A percentile compares a stretch with the other conserved stretches of the same genome.
Conservation (phyloP, 1,140 invertebrate genomes). For the Leptoteleia sp. region DNA sequence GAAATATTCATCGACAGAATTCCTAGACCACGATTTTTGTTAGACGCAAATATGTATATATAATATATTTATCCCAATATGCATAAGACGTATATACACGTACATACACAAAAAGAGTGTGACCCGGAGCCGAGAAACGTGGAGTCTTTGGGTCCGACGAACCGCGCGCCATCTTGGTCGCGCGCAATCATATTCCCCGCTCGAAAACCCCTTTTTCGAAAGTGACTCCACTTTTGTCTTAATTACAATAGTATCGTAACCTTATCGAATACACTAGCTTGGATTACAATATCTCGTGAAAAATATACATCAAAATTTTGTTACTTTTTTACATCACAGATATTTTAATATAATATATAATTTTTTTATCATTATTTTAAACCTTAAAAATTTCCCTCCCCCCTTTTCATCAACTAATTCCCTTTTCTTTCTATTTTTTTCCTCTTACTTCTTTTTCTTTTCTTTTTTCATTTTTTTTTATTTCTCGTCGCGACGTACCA, state of each 20-base stretch:
- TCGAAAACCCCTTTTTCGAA: constrained; percentile 72
- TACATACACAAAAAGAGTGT: constrained; percentile 2
- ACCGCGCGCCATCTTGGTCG: constrained; percentile 79
- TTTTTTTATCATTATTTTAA: constrained; percentile 73
- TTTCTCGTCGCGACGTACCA: constrained; percentile 54
- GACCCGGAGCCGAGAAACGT: constrained; percentile 56
- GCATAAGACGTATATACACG: constrained; percentile 37
- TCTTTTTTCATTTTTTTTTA: neutral
- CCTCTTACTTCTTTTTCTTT: neutral
- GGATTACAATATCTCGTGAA: constrained; percentile 81
- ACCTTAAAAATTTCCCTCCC: constrained; percentile 78
- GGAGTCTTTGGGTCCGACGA: constrained; percentile 73
- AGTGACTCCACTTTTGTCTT: constrained; percentile 69
- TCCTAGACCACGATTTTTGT: constrained; percentile 29
- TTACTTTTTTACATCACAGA: constrained; percentile 82
- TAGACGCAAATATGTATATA: constrained; percentile 26
- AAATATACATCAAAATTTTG: constrained; percentile 82
- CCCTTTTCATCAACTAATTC: constrained; percentile 70
- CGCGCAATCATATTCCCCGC: constrained; percentile 72
- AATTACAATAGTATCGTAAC: constrained; percentile 79
- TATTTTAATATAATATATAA: constrained; percentile 82
- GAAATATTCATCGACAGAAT: constrained; percentile 8
- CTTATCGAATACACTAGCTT: constrained; percentile 80
- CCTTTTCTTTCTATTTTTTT: constrained; percentile 30
- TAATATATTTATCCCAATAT: constrained; percentile 37